Conservation (phyloP, 2,797 vertebrate genomes). For the Semaprochilodus insignis region DNA sequence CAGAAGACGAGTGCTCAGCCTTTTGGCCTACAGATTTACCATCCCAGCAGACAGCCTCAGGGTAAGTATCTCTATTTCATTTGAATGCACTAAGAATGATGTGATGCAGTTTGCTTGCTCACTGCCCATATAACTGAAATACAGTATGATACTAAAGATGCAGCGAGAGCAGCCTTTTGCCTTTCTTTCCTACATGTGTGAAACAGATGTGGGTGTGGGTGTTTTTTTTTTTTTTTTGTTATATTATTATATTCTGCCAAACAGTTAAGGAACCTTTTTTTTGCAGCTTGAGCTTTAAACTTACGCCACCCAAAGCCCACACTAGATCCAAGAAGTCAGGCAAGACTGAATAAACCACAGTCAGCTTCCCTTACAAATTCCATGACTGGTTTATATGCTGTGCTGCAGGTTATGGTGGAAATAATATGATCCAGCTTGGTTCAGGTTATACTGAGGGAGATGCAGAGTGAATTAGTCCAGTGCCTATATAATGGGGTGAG, state of each 20-base stretch:
- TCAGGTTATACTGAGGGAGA: constrained; percentile 11
- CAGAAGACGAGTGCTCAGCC: constrained; percentile 99
- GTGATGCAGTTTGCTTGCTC: neutral
- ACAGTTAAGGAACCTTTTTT: neutral
- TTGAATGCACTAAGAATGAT: neutral
- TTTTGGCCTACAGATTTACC: constrained; percentile 97
- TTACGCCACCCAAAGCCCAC: constrained; percentile 15
- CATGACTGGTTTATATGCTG: neutral
- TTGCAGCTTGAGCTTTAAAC: neutral
- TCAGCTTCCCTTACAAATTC: constrained; percentile 21
- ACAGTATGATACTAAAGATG: neutral
- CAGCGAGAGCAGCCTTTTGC: neutral
- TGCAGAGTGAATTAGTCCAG: constrained; percentile 29
- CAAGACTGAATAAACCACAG: neutral
- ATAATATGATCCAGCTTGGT: constrained; percentile 7
- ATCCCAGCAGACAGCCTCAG: constrained; percentile 95
- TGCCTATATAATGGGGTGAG: constrained; percentile 29
- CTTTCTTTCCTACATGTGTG: neutral
- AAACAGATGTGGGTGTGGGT: neutral
- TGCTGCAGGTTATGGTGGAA: constrained; percentile 6
- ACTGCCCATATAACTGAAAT: neutral
- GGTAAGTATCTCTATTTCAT: constrained; percentile 72
- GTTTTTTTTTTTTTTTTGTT: neutral
- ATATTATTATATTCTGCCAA: neutral
- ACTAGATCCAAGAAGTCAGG: neutral